These are phyloP conservation scores for Zaprionus vittiger DNA, from an alignment of 1,140 invertebrate species.

Conservation along the genomic window DNA sequence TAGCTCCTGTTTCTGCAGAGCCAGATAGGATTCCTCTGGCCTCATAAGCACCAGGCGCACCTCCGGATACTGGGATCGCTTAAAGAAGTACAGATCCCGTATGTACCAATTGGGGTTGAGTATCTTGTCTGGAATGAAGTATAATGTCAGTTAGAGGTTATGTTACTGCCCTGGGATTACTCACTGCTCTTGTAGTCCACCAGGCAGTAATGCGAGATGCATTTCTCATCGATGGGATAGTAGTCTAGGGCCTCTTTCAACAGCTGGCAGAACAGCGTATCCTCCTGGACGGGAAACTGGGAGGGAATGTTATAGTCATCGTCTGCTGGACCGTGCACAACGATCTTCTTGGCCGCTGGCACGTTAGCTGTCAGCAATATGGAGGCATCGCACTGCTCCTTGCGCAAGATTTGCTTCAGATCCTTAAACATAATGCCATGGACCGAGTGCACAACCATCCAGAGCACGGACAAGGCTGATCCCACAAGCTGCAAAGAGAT, in stretches of 20 bases:
- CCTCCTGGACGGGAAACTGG: constrained; percentile 99
- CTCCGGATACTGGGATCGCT: constrained; percentile 98
- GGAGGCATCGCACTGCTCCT: constrained; percentile 99
- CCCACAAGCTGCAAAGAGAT: constrained; percentile 88
- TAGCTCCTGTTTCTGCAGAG: constrained; percentile 96
- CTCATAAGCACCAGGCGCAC: constrained; percentile 97
- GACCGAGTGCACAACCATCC: constrained; percentile 99
- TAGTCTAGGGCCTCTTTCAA: constrained; percentile 98
- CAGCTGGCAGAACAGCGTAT: constrained; percentile 98
- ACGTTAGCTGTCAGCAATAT: constrained; percentile 99
- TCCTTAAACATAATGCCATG: constrained; percentile 99
- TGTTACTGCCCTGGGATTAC: constrained; percentile 67
- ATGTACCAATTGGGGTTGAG: constrained; percentile 96
- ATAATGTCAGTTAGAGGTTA: background rate
- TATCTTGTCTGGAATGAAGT: constrained; percentile 61
- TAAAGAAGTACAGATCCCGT: constrained; percentile 99
- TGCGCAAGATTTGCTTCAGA: constrained; percentile 98
- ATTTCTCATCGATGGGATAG: constrained; percentile 96
- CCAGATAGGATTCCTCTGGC: constrained; percentile 95
- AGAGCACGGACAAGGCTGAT: constrained; percentile 96
- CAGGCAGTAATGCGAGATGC: constrained; percentile 96
- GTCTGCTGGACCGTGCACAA: constrained; percentile 92
- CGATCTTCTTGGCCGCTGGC: constrained; percentile 99
- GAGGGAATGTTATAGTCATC: constrained; percentile 98
- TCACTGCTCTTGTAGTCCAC: constrained; percentile 99